These are phyloP conservation scores for Cryptoblepharus egeriae DNA, from an alignment of 2,797 vertebrate genomes.

Conservation along the genomic window DNA sequence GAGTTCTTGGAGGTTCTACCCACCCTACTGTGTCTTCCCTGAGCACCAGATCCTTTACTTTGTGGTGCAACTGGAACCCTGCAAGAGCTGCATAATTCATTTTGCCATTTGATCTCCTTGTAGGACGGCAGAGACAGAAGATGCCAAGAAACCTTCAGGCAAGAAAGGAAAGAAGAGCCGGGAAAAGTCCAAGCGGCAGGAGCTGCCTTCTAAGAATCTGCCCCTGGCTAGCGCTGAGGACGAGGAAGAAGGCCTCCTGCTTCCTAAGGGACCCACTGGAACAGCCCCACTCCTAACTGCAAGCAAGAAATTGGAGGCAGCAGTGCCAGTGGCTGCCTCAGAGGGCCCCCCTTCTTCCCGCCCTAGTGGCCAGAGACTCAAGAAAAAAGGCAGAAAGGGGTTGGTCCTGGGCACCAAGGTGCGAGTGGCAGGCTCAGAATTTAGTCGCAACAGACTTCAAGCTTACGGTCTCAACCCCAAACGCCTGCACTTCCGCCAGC, in stretches of 20 bases:
- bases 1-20: too few relatives aligned
- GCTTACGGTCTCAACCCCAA: constrained; percentile 92
- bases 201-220: neutral
- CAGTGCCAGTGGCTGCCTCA: neutral
- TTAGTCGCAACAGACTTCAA: constrained; percentile 85
- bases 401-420: constrained; percentile 67
- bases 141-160: constrained; percentile 51
- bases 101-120: neutral
- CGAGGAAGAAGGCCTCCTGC: constrained; percentile 34
- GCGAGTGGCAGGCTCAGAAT: constrained; percentile 81
- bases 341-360: neutral
- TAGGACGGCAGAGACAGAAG: constrained; percentile 63
- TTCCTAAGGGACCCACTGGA: neutral
- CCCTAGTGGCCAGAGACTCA: constrained; percentile 18
- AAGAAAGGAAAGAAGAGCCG: constrained; percentile 77
- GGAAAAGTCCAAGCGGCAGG: constrained; percentile 64
- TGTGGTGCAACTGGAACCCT: neutral
- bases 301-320: neutral
- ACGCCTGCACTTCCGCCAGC: constrained; percentile 85
- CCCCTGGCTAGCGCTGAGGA: neutral
- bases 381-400: constrained; percentile 55
- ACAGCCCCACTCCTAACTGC: too few relatives aligned
- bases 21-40: neutral
- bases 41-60: neutral
- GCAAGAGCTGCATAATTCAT: neutral